Evolutionary conservation across 1,140 invertebrate species (phyloP).

Genomic region (Druon quercuslanigerum): DNA sequence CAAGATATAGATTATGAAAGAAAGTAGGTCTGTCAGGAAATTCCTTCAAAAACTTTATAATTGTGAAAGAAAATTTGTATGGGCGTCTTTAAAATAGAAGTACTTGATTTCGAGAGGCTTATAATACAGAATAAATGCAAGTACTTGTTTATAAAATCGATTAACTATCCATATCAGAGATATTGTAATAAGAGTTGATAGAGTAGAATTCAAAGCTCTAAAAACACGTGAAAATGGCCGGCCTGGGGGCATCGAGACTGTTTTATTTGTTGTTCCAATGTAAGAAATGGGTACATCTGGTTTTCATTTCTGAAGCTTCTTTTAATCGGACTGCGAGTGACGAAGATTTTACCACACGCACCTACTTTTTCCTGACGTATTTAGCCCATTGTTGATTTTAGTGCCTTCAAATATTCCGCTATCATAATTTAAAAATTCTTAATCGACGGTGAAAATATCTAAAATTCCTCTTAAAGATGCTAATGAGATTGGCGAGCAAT

Average conservation of each 20-base stretch:
- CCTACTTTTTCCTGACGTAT: neutral
- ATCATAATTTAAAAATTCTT: slow-evolving; percentile 9
- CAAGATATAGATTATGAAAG: too few species aligned
- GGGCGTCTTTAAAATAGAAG: slow-evolving; percentile 7
- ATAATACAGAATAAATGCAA: slow-evolving; percentile 32
- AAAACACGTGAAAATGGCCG: neutral
- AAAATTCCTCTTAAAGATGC: neutral
- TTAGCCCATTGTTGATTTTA: slow-evolving; percentile 16
- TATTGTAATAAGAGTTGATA: slow-evolving; percentile 30
- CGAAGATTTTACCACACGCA: slow-evolving; percentile 21
- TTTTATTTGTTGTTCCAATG: slow-evolving; percentile 30
- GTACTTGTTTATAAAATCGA: slow-evolving; percentile 40
- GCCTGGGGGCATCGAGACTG: neutral
- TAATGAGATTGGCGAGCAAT: neutral
- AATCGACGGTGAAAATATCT: neutral
- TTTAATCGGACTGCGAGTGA: slow-evolving; percentile 25
- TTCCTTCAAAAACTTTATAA: slow-evolving; percentile 34
- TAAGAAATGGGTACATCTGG: slow-evolving; percentile 30
- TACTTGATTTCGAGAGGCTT: slow-evolving; percentile 6
- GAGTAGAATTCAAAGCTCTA: slow-evolving; percentile 12
- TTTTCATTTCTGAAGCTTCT: slow-evolving; percentile 24
- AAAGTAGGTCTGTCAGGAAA: too few species aligned
- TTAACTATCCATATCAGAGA: slow-evolving; percentile 44
- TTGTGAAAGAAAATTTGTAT: neutral
- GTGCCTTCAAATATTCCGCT: slow-evolving; percentile 14